Conservation (phyloP, 2,113 vertebrate species). For the Onychorhynchus coronatus region DNA sequence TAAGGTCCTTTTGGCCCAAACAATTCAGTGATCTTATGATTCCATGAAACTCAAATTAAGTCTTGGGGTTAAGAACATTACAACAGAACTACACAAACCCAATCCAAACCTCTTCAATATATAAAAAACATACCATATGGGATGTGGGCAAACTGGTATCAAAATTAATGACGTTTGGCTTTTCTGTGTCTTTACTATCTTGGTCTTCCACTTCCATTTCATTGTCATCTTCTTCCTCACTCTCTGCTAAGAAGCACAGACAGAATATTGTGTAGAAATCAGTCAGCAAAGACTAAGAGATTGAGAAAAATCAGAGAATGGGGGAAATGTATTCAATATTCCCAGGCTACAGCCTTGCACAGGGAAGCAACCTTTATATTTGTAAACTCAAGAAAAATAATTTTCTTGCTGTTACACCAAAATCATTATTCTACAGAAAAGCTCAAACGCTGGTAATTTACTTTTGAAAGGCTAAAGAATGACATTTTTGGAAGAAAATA, state of each 20-base stretch:
- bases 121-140: conserved; percentile 81
- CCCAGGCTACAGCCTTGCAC: not conserved
- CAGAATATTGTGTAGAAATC: not conserved
- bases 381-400: not conserved
- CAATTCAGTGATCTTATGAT: not conserved
- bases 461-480: not conserved
- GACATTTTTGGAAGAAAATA: not conserved
- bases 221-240: conserved; percentile 86
- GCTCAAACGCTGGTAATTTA: not conserved
- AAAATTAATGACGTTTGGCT: conserved; percentile 90
- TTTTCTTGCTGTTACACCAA: not conserved
- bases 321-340: not conserved
- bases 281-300: not conserved
- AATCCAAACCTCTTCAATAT: not conserved
- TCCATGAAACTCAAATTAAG: not conserved
- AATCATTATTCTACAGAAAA: not conserved
- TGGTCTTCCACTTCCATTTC: conserved; percentile 94
- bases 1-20: not conserved
- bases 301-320: not conserved
- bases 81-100: not conserved
- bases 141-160: conserved; percentile 95
- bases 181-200: conserved; percentile 84
- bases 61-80: not conserved
- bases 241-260: conserved; percentile 74
- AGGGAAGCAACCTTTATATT: not conserved